phyloP scores from a whole-genome alignment of 2,113 vertebrate genomes.

The Ceyx margarethae region DNA sequence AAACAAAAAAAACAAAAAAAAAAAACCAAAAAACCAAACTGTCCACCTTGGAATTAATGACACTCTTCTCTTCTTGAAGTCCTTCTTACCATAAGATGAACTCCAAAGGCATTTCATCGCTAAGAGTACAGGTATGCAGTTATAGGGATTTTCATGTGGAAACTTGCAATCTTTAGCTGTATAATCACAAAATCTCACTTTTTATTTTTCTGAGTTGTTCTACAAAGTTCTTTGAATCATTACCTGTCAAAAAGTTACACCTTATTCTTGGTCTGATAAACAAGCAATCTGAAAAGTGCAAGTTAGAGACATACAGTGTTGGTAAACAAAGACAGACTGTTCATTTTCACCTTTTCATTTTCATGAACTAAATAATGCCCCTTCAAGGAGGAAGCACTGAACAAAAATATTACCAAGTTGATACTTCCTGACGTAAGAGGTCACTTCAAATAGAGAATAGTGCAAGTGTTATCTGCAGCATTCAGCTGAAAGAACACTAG shows the following conservation, averaged over 20 bases:
- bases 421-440: background rate
- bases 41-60: background rate
- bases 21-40: no score
- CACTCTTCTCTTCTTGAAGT: background rate
- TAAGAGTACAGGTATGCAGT: no score
- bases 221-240: background rate
- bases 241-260: background rate
- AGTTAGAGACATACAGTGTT: background rate
- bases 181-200: background rate
- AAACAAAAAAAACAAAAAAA: no score
- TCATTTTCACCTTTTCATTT: background rate
- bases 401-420: background rate
- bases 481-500: background rate
- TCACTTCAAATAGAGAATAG: background rate
- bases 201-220: background rate
- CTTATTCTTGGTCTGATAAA: background rate
- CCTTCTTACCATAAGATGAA: background rate
- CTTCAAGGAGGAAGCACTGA: background rate
- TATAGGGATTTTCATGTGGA: background rate
- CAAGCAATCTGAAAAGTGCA: background rate
- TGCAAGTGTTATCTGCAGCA: background rate
- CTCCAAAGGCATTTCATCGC: background rate
- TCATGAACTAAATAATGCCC: background rate
- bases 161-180: background rate
- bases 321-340: background rate